Evolutionary conservation across 2,113 vertebrate genomes (phyloP).

Genomic region (Phasianus colchicus): DNA sequence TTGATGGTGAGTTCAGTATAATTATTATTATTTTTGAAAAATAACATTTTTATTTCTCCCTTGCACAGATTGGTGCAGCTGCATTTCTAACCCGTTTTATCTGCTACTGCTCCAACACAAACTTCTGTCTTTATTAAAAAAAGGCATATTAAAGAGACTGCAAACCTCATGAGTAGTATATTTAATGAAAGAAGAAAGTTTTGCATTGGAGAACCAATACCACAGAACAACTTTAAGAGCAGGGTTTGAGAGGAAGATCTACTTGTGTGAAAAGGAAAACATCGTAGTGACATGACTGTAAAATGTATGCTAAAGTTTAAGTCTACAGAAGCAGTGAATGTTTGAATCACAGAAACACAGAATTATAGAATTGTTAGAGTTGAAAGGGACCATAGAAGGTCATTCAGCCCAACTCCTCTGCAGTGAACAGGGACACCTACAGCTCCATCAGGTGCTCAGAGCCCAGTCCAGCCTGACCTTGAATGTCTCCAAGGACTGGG

Average conservation of each 20-base stretch:
- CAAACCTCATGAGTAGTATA: constrained; percentile 9
- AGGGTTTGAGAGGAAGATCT: constrained; percentile 5
- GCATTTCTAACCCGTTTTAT: constrained; percentile 32
- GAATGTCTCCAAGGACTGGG: no score
- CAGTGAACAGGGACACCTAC: no score
- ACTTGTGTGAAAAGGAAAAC: neutral
- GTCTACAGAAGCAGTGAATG: neutral
- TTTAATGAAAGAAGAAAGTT: constrained; percentile 18
- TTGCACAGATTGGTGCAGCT: constrained; percentile 34
- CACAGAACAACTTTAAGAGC: neutral
- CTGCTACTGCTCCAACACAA: constrained; percentile 55
- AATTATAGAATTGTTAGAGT: no score
- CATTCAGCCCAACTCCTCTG: no score
- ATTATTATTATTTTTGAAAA: constrained; percentile 31
- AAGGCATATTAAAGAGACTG: neutral
- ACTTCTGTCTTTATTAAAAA: constrained; percentile 61
- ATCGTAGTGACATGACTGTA: neutral
- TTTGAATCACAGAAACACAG: neutral
- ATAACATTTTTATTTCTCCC: neutral
- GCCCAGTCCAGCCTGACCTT: no score
- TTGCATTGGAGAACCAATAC: neutral
- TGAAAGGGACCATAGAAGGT: no score
- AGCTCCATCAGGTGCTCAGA: no score
- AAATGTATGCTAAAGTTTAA: neutral
- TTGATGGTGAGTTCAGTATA: constrained; percentile 28